Conservation (phyloP, 2,888 invertebrate genomes). For the Rutpela maculata region DNA sequence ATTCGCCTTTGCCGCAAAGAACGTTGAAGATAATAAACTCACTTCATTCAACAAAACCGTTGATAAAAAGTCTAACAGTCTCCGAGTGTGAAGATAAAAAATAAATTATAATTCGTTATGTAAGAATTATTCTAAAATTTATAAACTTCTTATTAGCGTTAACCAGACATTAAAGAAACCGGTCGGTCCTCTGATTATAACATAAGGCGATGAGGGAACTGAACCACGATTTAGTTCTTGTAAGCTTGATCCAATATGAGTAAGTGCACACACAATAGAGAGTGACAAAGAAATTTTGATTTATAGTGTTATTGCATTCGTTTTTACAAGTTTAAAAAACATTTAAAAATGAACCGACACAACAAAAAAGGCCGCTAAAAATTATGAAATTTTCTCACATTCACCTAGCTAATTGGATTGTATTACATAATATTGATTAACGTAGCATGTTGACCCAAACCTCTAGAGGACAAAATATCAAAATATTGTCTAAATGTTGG, state of each 20-base stretch:
- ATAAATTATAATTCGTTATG: not conserved
- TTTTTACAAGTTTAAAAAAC: not conserved
- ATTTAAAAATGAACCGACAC: no score
- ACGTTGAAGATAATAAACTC: not conserved
- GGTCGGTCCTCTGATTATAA: not conserved
- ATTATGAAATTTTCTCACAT: no score
- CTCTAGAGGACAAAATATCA: no score
- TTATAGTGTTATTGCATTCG: not conserved
- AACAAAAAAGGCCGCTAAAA: no score
- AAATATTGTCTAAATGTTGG: no score
- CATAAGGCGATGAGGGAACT: not conserved
- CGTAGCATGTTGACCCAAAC: no score
- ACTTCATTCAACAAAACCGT: conserved; percentile 3
- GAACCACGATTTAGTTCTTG: not conserved
- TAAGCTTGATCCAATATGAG: not conserved
- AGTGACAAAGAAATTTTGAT: not conserved
- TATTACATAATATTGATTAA: no score
- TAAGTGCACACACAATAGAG: not conserved
- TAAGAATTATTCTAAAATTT: conserved; percentile 5
- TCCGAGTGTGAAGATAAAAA: not conserved
- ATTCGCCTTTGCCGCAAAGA: not conserved
- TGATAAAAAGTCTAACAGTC: not conserved
- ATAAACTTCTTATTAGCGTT: not conserved
- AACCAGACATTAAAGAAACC: conserved; percentile 5
- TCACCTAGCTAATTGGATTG: no score